A percentile compares a stretch with the other conserved stretches of the same genome.
phyloP scores from a whole-genome alignment of 2,888 invertebrate genomes.

The Aromia moschata region DNA sequence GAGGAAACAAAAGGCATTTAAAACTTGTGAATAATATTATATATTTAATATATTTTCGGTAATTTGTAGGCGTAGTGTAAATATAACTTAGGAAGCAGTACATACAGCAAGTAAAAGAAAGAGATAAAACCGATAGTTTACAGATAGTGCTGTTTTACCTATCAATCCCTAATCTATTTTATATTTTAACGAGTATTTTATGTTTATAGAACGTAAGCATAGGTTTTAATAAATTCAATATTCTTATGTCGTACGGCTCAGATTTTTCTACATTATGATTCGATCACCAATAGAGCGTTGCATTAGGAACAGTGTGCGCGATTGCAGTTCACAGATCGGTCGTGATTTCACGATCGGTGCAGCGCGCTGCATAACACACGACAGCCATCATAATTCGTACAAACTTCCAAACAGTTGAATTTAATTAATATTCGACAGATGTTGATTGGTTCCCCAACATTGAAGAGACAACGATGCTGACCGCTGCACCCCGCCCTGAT shows the following conservation, averaged over 20 bases:
- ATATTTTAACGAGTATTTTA: slow-evolving; percentile 11
- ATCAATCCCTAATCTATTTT: slow-evolving; percentile 10
- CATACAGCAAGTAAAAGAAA: slow-evolving; percentile 20
- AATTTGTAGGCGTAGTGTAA: slow-evolving; percentile 21
- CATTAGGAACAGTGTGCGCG: no score
- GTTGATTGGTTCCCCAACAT: no score
- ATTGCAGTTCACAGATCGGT: no score
- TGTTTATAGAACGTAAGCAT: slow-evolving; percentile 17
- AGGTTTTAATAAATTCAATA: slow-evolving; percentile 11
- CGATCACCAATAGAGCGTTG: no score
- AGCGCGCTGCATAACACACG: no score
- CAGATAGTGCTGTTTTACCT: slow-evolving; percentile 20
- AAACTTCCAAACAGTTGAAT: no score
- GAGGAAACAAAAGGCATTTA: slow-evolving; percentile 7
- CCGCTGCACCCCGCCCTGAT: no score
- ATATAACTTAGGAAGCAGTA: slow-evolving; percentile 16
- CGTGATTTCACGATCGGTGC: no score
- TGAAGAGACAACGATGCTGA: no score
- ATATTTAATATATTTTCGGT: slow-evolving; percentile 28
- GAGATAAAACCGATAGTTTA: slow-evolving; percentile 16
- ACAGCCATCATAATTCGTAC: no score
- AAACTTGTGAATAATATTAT: slow-evolving; percentile 27
- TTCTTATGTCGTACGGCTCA: not conserved
- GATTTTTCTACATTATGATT: slow-evolving; percentile 2
- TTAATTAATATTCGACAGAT: no score